Conservation (phyloP, 1,140 invertebrate species). For the Diorhabda carinulata region DNA sequence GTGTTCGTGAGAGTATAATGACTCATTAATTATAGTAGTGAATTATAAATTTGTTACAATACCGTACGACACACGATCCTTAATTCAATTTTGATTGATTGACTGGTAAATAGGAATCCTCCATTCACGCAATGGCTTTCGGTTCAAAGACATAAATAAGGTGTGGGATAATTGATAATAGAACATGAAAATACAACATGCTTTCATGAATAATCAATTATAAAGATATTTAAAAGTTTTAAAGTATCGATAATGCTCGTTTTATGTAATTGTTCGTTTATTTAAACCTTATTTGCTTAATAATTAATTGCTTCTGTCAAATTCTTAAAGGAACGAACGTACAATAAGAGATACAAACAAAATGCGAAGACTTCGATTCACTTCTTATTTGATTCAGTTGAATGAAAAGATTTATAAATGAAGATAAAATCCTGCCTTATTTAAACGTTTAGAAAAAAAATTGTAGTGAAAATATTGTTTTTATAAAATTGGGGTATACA, state of each 20-base stretch:
- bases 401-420: too few species aligned
- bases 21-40: slow-evolving; percentile 2
- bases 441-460: too few species aligned
- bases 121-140: background rate
- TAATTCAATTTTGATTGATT: slow-evolving; percentile 3
- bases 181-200: background rate
- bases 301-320: too few species aligned
- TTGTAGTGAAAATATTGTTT: too few species aligned
- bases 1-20: background rate
- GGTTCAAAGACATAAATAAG: slow-evolving; percentile 2
- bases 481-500: too few species aligned
- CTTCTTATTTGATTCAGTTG: too few species aligned
- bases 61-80: background rate
- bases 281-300: background rate
- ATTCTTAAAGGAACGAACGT: too few species aligned
- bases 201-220: slow-evolving; percentile 3
- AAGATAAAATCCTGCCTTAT: too few species aligned
- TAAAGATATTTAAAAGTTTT: background rate
- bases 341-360: too few species aligned
- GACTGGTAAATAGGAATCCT: background rate
- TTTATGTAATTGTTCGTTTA: background rate
- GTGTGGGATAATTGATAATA: slow-evolving; percentile 2
- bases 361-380: too few species aligned
- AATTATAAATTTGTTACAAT: slow-evolving; percentile 3
- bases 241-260: background rate